phyloP scores from a whole-genome alignment of 2,888 invertebrate genomes.

The Drosophila buzzatii region DNA sequence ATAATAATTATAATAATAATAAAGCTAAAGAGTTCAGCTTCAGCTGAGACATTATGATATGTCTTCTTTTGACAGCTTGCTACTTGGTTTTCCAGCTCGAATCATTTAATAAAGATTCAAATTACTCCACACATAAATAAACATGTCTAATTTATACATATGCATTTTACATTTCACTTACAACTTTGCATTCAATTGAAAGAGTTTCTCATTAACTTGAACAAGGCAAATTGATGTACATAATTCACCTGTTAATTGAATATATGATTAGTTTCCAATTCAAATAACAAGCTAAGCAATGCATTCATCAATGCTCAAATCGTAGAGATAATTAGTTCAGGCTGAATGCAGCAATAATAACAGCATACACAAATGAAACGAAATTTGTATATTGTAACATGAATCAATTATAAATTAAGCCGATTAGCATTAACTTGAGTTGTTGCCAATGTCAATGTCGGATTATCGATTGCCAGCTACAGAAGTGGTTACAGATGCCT shows the following conservation, averaged over 20 bases:
- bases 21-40: no score
- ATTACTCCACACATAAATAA: background rate
- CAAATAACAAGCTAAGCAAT: background rate
- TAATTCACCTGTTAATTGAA: background rate
- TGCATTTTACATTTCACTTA: background rate
- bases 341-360: background rate
- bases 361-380: slow-evolving; percentile 2
- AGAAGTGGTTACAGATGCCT: slow-evolving; percentile 4
- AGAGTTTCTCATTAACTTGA: background rate
- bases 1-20: no score
- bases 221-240: background rate
- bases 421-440: slow-evolving; percentile 41
- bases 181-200: background rate
- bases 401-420: slow-evolving; percentile 59
- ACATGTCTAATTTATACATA: background rate
- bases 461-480: slow-evolving; percentile 52
- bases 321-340: slow-evolving; percentile 34
- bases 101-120: background rate
- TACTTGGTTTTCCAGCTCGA: background rate
- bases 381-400: slow-evolving; percentile 25
- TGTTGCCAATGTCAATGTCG: slow-evolving; percentile 45
- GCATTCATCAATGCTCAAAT: slow-evolving; percentile 5
- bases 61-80: background rate
- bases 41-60: no score
- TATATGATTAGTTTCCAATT: slow-evolving; percentile 3